Conservation (phyloP, 2,797 vertebrate genomes). For the Notolepis coatsorum region DNA sequence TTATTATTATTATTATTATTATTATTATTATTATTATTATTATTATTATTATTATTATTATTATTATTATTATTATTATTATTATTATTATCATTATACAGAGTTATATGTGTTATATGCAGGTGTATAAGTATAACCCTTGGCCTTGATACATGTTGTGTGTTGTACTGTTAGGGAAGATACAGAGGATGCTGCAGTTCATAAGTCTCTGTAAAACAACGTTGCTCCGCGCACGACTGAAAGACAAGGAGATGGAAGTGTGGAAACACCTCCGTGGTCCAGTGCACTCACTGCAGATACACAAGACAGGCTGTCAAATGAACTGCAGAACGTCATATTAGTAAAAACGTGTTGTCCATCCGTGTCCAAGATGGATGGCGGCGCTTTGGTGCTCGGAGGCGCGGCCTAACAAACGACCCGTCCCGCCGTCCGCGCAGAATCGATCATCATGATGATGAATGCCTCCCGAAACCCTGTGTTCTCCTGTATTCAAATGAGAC, state of each 20-base stretch:
- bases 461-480: constrained; percentile 60
- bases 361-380: constrained; percentile 29
- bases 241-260: constrained; percentile 10
- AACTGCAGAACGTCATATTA: constrained; percentile 33
- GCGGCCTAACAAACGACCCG: constrained; percentile 45
- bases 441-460: constrained; percentile 65
- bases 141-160: no score
- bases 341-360: constrained; percentile 29
- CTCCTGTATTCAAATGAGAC: constrained; percentile 69
- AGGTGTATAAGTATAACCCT: no score
- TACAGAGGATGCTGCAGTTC: no score
- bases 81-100: no score
- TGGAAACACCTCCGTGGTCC: neutral
- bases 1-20: no score
- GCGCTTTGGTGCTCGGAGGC: constrained; percentile 17
- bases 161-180: no score
- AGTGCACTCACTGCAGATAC: neutral
- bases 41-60: no score
- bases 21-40: no score
- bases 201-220: neutral
- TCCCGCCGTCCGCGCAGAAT: constrained; percentile 52
- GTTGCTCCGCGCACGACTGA: neutral
- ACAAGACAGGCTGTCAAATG: neutral
- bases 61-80: no score
- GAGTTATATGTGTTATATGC: no score